These are phyloP conservation scores for Ptychodera flava DNA, from an alignment of 35 echinoderm and acorn worm genomes.

Conservation along the genomic window DNA sequence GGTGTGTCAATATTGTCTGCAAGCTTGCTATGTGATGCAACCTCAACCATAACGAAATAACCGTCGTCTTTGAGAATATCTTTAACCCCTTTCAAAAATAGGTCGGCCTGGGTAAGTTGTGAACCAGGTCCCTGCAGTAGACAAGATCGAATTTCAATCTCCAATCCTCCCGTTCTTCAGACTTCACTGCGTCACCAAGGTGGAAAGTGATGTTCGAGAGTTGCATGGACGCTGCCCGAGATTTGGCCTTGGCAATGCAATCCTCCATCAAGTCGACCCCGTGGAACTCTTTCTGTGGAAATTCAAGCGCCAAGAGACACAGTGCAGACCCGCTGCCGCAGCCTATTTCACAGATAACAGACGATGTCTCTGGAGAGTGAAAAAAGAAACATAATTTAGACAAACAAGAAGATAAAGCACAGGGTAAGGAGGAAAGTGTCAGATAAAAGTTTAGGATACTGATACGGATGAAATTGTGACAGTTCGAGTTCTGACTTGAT, in stretches of 20 bases:
- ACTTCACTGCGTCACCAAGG: not conserved
- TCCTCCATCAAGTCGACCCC: not conserved
- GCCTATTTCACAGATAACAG: not conserved
- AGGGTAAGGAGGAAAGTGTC: too few relatives aligned
- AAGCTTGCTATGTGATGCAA: not conserved
- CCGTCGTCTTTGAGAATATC: not conserved
- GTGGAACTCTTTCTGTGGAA: not conserved
- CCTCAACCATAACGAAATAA: not conserved
- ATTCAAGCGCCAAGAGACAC: not conserved
- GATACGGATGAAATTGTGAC: too few relatives aligned
- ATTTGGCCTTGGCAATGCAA: not conserved
- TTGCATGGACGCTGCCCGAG: not conserved
- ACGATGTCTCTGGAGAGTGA: not conserved
- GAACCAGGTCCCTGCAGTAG: not conserved
- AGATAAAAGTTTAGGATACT: too few relatives aligned
- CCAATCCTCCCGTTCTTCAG: not conserved
- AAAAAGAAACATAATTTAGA: too few relatives aligned
- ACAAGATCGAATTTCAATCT: not conserved
- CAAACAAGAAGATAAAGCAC: too few relatives aligned
- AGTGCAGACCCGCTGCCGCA: not conserved
- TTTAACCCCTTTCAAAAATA: not conserved
- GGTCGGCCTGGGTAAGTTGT: not conserved
- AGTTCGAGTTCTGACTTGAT: too few relatives aligned
- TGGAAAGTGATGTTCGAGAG: not conserved
- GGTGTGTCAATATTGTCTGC: not conserved